Percentiles rank a stretch among this genome's conserved stretches.
These are phyloP conservation scores for Platycheirus albimanus DNA, from an alignment of 2,888 invertebrate genomes.

Conservation along the genomic window DNA sequence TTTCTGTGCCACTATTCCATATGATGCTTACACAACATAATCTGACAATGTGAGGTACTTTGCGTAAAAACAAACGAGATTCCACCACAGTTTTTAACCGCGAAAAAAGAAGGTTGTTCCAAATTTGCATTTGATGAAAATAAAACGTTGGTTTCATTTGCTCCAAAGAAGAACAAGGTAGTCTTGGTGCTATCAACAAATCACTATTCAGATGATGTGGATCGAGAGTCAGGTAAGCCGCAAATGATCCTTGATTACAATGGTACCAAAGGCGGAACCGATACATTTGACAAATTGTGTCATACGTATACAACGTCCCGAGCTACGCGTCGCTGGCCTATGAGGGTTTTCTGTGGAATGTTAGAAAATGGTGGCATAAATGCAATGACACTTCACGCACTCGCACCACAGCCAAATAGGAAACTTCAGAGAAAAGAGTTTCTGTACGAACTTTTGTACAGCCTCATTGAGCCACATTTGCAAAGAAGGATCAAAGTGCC, in stretches of 20 bases:
- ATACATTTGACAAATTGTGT: conserved; percentile 32
- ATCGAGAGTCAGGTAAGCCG: conserved; percentile 39
- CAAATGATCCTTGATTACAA: no score
- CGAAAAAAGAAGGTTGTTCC: conserved; percentile 17
- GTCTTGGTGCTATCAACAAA: conserved; percentile 31
- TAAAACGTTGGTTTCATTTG: conserved; percentile 36
- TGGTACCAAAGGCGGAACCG: no score
- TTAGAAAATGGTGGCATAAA: conserved; percentile 39
- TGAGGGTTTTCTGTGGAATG: no score
- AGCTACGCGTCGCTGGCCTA: no score
- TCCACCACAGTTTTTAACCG: conserved; percentile 27
- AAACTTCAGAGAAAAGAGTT: conserved; percentile 33
- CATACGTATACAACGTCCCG: conserved; percentile 36
- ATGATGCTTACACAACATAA: conserved; percentile 37
- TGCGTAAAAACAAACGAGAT: conserved; percentile 49
- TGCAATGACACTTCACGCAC: conserved; percentile 23
- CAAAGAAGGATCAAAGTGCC: no score
- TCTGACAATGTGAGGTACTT: conserved; percentile 40
- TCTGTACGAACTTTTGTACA: conserved; percentile 26
- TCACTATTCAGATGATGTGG: conserved; percentile 33
- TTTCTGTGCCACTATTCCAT: conserved; percentile 40
- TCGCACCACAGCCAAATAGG: conserved; percentile 18
- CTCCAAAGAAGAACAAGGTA: conserved; percentile 29
- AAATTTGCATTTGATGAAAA: conserved; percentile 34
- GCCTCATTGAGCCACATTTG: conserved; percentile 26